Base-by-base conservation (phyloP, 2,888 invertebrate genomes). In the Standfussiana lucernea region DNA sequence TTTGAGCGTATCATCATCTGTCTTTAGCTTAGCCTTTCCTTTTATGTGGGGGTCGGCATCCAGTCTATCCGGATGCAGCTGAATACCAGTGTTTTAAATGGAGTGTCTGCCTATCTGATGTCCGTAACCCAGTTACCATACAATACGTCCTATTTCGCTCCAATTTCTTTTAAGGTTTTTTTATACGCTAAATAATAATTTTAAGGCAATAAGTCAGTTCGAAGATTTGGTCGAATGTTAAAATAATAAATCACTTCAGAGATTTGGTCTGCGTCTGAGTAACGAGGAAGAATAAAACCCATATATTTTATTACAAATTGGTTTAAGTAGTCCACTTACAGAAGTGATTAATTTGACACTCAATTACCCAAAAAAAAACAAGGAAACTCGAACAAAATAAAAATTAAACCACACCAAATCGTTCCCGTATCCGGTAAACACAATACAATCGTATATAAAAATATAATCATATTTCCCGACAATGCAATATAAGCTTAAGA, bases 401-500 rank as follows among this genome's bases (percentile, higher is more conserved):
- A 84, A 69, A 35, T 76, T 72, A 73, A 82, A 61, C 42, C 66
- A 78, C 75, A 61, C 64, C 47, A 75, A 83, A 73, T 77, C 24
- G 13, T 79, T 40, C 70, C 15, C 1, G 62, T 65, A 72, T 77
- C 72, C 56, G 50, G 61, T 81, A 80, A 78, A 76, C 70, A 77
- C 68, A 67, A 79, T 42, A 80, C 72, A 77, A 75, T 80, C 62
- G 32, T 53, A 72, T 68, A 70, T 74, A 72, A 83, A 86, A 85
- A 74, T 70, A 77, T 79, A 83, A 85, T 85, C 79, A 81, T 79
- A 75, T 85, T 73, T 77, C 42, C 72, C 66, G 70, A 85, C 85
- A 87, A 87, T 87, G 83, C 81, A 74, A 85, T 83, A 87, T 78
- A 62, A 71, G 87, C 83, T 84, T 83, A 85, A 72, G 80, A 84